Percentiles rank a stretch among this genome's conserved stretches.
Evolutionary conservation across 2,113 vertebrate species (phyloP).

Genomic region (Gila orcuttii): DNA sequence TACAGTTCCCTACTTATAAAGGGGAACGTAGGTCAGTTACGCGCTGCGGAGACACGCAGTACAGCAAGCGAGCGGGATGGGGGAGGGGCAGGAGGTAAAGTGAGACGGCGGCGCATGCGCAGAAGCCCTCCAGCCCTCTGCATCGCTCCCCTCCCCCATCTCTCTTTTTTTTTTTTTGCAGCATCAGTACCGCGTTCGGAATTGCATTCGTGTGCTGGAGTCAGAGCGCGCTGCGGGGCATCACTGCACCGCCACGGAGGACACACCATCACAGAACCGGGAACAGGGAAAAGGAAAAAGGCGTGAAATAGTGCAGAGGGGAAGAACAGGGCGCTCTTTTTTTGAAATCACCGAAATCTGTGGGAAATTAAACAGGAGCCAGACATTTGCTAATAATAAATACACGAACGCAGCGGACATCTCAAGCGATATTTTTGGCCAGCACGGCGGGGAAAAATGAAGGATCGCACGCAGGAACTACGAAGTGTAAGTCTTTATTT

Average conservation of each 20-base stretch:
- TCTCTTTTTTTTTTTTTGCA: slow-evolving; percentile 63
- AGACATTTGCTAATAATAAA: slow-evolving; percentile 50
- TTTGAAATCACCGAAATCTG: slow-evolving; percentile 4
- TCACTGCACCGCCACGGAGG: slow-evolving; percentile 63
- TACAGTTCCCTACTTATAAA: slow-evolving; percentile 52
- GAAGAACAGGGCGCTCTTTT: slow-evolving; percentile 22
- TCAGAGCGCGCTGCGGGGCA: slow-evolving; percentile 64
- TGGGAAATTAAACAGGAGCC: slow-evolving; percentile 45
- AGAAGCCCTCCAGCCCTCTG: slow-evolving; percentile 63
- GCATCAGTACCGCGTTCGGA: slow-evolving; percentile 69
- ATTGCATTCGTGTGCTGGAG: slow-evolving; percentile 64
- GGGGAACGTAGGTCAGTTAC: slow-evolving; percentile 24
- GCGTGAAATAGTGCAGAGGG: slow-evolving; percentile 39
- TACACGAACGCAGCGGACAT: slow-evolving; percentile 55
- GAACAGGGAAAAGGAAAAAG: slow-evolving; percentile 36
- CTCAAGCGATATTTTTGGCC: slow-evolving; percentile 54
- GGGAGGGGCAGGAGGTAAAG: slow-evolving; percentile 51
- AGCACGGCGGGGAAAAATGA: slow-evolving; percentile 67
- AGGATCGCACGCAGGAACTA: slow-evolving; percentile 72
- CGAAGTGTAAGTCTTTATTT: slow-evolving; percentile 67
- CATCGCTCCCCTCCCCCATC: slow-evolving; percentile 63
- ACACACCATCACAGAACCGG: slow-evolving; percentile 58
- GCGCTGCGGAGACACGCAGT: slow-evolving; percentile 41
- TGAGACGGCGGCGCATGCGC: slow-evolving; percentile 62
- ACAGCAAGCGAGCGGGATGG: slow-evolving; percentile 22